Conservation (phyloP, 1,140 invertebrate genomes). For the Fopius arisanus region DNA sequence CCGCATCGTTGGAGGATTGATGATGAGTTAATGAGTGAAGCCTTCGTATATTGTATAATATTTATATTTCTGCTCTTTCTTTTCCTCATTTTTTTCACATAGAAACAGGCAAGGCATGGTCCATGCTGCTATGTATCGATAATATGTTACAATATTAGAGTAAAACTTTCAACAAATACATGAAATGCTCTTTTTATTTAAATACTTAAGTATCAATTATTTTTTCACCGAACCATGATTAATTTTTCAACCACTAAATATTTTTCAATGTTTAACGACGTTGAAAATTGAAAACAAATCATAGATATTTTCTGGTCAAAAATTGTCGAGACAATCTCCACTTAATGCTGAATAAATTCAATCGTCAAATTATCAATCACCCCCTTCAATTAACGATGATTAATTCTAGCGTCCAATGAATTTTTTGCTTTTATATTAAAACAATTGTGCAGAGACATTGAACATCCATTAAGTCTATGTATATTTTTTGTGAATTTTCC, state of each 20-base stretch:
- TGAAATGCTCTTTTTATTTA: conserved; percentile 31
- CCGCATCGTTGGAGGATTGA: background rate
- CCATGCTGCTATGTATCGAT: conserved; percentile 61
- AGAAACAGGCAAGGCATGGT: conserved; percentile 59
- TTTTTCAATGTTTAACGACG: too few relatives aligned
- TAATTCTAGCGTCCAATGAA: too few relatives aligned
- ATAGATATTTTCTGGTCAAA: too few relatives aligned
- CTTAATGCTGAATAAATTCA: background rate
- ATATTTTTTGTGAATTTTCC: background rate
- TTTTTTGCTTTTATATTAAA: too few relatives aligned
- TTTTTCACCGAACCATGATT: background rate
- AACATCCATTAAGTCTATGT: background rate
- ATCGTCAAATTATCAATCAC: background rate
- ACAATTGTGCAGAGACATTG: background rate
- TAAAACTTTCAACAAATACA: conserved; percentile 60
- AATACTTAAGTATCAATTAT: conserved; percentile 28
- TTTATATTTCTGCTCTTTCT: conserved; percentile 64
- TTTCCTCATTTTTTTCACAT: conserved; percentile 23
- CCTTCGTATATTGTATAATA: conserved; percentile 62
- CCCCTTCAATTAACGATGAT: background rate
- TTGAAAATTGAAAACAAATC: too few relatives aligned
- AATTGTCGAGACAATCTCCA: too few relatives aligned
- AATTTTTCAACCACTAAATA: background rate
- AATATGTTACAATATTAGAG: conserved; percentile 62
- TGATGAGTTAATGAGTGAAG: conserved; percentile 45